phyloP scores from a whole-genome alignment of 2,113 vertebrate species.

The Leucopternis melanops region DNA sequence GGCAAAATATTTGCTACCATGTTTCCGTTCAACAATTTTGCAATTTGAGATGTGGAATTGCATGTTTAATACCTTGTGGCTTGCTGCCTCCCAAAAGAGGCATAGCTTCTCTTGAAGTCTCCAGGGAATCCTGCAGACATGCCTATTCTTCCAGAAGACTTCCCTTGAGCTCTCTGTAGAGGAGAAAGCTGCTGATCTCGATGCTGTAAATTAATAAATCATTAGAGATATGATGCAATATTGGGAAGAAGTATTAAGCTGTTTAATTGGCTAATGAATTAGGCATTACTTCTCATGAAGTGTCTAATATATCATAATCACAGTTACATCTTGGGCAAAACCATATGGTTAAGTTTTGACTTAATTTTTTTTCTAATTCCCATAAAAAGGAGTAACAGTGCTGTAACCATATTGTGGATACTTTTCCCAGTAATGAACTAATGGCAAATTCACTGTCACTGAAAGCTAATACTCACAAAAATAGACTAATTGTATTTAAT shows the following conservation, averaged over 20 bases:
- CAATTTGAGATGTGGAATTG: background rate
- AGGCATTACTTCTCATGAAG: background rate
- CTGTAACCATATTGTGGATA: background rate
- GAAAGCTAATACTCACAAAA: background rate
- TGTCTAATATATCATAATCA: background rate
- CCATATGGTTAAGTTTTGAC: background rate
- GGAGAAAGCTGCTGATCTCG: background rate
- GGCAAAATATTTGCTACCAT: background rate
- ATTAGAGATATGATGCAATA: background rate
- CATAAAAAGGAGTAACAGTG: background rate
- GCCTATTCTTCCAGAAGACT: background rate
- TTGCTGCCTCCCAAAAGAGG: background rate
- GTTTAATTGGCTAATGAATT: background rate
- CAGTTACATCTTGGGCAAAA: background rate
- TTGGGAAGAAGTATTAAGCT: background rate
- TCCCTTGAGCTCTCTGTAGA: background rate
- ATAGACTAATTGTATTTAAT: background rate
- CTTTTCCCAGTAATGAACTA: background rate
- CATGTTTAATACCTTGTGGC: background rate
- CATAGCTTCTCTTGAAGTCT: background rate
- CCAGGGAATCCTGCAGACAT: background rate
- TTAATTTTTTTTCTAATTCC: background rate
- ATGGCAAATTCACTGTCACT: background rate
- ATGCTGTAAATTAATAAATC: background rate
- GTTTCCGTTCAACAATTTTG: background rate